Evolutionary conservation across 2,113 vertebrate genomes (phyloP), one percentile per base, ranked within the genome.

Genomic region (Crotalus helleri): DNA sequence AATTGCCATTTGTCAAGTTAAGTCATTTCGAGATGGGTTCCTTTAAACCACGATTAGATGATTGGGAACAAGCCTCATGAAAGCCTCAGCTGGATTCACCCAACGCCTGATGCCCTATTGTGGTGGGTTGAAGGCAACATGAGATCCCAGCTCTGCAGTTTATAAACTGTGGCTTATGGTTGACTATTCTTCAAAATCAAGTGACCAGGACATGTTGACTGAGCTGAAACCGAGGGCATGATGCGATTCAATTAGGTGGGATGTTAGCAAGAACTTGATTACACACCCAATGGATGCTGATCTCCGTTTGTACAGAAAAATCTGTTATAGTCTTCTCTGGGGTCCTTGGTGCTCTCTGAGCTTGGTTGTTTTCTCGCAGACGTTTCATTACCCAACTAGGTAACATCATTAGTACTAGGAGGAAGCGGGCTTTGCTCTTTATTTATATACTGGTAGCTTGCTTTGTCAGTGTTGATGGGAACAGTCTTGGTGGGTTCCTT

Each of bases 101-200:
- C 17, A 44, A 33, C 13, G 5, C 13, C 2, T 17, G 12, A n/a
- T 0, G 11, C 26, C 11, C 1, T n/a, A 13, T 2, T 15, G 0
- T 69, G 61, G 12, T 17, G 12, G 29, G 29, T n/a, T n/a, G 61
- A 69, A 69, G 29, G 61, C 29, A n/a, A 69, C 4, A n/a, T n/a
- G 12, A 13, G 61, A 69, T 11, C 26, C 26, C 24, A 64, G 61
- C 61, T 29, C 26, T 64, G 61, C 26, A 64, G 61, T 64, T n/a
- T 64, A 64, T 29, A 64, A 64, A 64, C 61, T 4, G 0, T 64
- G 61, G 26, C 4, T 64, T 64, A 64, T 64, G 61, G 61, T 11
- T 64, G 29, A 64, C 9, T 12, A 29, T 64, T 24, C 61, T 64
- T 29, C 61, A 64, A 13, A 51, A 64, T 64, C 29, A 64, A 26